Evolutionary conservation across 2,888 invertebrate species (phyloP), one percentile per base, ranked within the genome.

Genomic region (Pheosia tremula): DNA sequence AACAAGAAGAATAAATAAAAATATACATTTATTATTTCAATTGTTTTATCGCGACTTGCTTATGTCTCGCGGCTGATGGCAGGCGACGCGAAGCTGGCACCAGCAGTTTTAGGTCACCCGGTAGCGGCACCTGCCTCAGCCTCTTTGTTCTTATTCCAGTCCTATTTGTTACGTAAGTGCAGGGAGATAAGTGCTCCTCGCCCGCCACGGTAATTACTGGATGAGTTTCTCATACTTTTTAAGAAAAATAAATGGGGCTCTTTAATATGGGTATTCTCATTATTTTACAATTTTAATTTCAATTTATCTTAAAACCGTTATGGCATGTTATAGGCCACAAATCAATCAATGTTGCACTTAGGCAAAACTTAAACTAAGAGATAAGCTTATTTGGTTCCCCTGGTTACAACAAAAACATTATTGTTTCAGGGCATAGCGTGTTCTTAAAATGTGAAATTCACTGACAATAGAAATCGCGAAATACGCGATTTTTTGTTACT

Each of bases 61-160:
- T 65, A 60, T 41, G 50, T 53, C 41, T 68, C 72, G 56, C 45
- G 50, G 60, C 56, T 53, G 62, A 67, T 62, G 68, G 56, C 13
- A 63, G 74, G 68, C 73, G 79, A 72, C 81, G 81, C 79, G 78
- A 72, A 76, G 76, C 83, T 83, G 85, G 84, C 89, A 89, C 87
- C 87, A 87, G 85, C 86, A 86, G 79, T 91, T 89, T 85, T 87
- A 91, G 92, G 91, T 92, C 91, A 92, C 84, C 77, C 84, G 85
- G 83, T 80, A 84, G 80, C 81, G 77, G 75, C 79, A 77, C 79
- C 81, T 79, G 81, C 77, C 73, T 65, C 72, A 66, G 74, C 69
- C 71, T 79, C 82, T 80, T 81, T 83, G 82, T 83, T 84, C 83
- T 81, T 80, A 74, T 79, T 81, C 82, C 76, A 72, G 66, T 67